Conservation (phyloP, 2,113 vertebrate genomes). For the Elgaria multicarinata region DNA sequence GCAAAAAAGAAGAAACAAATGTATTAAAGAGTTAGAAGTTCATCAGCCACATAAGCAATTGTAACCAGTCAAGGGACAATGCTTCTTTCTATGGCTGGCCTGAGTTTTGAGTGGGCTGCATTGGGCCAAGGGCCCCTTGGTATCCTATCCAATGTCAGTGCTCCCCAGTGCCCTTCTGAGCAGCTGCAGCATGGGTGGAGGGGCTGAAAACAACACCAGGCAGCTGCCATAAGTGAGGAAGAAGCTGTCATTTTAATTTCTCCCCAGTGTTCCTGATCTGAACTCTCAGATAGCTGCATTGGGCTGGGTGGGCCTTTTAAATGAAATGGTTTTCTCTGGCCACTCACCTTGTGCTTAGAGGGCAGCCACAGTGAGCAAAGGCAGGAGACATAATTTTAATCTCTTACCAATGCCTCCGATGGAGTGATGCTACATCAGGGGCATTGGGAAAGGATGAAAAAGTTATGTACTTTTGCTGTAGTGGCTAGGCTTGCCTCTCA, state of each 20-base stretch:
- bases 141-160: no score
- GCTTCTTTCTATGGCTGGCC: background rate
- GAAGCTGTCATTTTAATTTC: background rate
- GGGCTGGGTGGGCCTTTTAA: background rate
- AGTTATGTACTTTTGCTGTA: background rate
- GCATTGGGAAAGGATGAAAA: background rate
- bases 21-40: background rate
- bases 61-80: background rate
- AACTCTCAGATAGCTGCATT: background rate
- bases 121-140: background rate
- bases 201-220: background rate
- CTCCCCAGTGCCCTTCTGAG: no score
- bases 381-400: background rate
- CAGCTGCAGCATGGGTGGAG: background rate
- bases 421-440: background rate
- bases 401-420: background rate
- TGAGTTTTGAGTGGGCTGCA: no score
- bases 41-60: no score
- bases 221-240: background rate
- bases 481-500: background rate
- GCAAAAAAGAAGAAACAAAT: background rate
- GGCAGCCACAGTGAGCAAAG: no score
- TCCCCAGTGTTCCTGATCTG: background rate
- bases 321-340: background rate
- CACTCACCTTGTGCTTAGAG: no score